phyloP scores from a whole-genome alignment of 2,113 vertebrate genomes.

The Tylochromis polylepis region DNA sequence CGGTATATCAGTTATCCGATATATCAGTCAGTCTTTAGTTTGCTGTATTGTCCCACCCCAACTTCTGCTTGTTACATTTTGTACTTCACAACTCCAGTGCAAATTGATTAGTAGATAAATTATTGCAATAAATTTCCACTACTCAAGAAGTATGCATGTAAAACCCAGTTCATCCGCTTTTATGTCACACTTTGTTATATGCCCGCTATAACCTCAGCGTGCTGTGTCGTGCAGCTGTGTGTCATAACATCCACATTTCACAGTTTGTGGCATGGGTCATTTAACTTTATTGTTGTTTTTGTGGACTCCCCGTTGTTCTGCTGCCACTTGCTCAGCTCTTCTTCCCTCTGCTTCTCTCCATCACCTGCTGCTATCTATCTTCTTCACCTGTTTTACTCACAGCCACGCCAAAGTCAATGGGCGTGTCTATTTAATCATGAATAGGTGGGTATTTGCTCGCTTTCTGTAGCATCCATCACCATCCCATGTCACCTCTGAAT shows the following conservation, averaged over 20 bases:
- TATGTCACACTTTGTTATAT: not conserved
- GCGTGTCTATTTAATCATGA: slow-evolving; percentile 97
- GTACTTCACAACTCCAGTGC: not conserved
- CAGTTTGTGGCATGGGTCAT: not conserved
- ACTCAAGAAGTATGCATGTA: not conserved
- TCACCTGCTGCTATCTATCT: slow-evolving; percentile 42
- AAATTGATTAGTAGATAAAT: not conserved
- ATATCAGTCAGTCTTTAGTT: not conserved
- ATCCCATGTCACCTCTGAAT: slow-evolving; percentile 7
- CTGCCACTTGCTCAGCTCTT: not conserved
- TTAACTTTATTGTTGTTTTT: not conserved
- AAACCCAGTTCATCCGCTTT: not conserved
- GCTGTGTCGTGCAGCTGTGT: not conserved
- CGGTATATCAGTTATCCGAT: not conserved
- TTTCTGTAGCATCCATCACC: slow-evolving; percentile 70
- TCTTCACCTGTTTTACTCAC: slow-evolving; percentile 68
- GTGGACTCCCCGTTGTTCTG: not conserved
- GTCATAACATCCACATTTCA: not conserved
- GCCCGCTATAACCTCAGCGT: not conserved
- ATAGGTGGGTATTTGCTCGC: slow-evolving; percentile 93
- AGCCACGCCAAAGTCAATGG: slow-evolving; percentile 98
- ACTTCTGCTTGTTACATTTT: not conserved
- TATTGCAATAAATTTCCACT: not conserved
- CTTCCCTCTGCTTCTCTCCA: slow-evolving; percentile 29
- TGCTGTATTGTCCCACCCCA: not conserved